Conservation (phyloP, 2,888 invertebrate species). For the Eulithis prunata region DNA sequence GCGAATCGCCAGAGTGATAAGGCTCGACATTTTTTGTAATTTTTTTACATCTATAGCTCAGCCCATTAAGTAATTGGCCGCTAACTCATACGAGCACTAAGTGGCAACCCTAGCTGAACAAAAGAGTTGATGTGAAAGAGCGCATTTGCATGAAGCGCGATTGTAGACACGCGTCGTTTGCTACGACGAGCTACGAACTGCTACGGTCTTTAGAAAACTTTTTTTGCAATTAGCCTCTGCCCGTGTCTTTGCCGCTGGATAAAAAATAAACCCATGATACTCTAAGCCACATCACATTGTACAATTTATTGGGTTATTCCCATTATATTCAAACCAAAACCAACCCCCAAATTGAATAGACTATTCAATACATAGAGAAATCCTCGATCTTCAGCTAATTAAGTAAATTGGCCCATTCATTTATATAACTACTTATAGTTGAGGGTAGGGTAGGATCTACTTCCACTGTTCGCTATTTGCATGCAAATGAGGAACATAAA, state of each 20-base stretch:
- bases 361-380: constrained; percentile 3
- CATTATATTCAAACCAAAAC: too few species aligned
- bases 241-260: background rate
- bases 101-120: constrained; percentile 27
- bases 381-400: constrained; percentile 18
- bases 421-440: constrained; percentile 23
- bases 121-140: constrained; percentile 30
- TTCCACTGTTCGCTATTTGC: constrained; percentile 12
- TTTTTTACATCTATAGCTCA: too few species aligned
- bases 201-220: constrained; percentile 3
- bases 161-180: constrained; percentile 30
- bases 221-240: background rate
- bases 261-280: too few species aligned
- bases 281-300: too few species aligned
- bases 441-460: constrained; percentile 13
- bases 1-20: too few species aligned
- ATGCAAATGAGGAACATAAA: constrained; percentile 18
- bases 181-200: constrained; percentile 17
- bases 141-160: constrained; percentile 32
- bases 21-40: too few species aligned
- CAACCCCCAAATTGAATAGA: background rate
- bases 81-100: background rate
- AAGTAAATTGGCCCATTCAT: constrained; percentile 21
- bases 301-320: too few species aligned
- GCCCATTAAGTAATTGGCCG: too few species aligned